These are phyloP conservation scores for Eolophus roseicapilla DNA, from an alignment of 2,113 vertebrate genomes.

Conservation along the genomic window DNA sequence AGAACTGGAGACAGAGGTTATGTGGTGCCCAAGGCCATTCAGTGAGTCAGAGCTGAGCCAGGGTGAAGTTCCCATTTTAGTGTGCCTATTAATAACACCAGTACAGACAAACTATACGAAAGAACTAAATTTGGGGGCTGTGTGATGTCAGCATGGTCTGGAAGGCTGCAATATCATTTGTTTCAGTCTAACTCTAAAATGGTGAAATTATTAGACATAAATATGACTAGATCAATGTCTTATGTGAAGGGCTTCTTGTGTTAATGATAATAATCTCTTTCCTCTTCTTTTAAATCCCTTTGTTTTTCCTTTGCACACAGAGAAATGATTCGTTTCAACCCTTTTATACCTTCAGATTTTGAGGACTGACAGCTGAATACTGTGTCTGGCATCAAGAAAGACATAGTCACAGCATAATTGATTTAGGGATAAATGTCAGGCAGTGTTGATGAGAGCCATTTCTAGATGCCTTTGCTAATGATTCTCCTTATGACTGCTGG, in stretches of 20 bases:
- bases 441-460: neutral
- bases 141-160: neutral
- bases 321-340: neutral
- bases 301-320: neutral
- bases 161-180: neutral
- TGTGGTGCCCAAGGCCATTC: slow-evolving; percentile 56
- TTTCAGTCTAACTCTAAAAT: neutral
- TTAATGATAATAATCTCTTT: neutral
- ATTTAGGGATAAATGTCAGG: neutral
- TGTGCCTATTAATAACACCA: slow-evolving; percentile 52
- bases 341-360: neutral
- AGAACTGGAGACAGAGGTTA: slow-evolving; percentile 51
- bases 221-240: neutral
- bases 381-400: neutral
- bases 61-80: slow-evolving; percentile 39
- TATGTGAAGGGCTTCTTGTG: neutral
- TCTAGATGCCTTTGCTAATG: neutral
- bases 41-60: slow-evolving; percentile 48
- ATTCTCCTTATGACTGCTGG: neutral
- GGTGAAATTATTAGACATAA: neutral
- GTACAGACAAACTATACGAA: slow-evolving; percentile 2
- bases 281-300: neutral
- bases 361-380: neutral
- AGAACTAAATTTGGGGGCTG: neutral
- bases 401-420: neutral